A percentile compares a stretch with the other conserved stretches of the same genome.
phyloP scores from a whole-genome alignment of 2,888 invertebrate genomes.

The Microchrysa polita region DNA sequence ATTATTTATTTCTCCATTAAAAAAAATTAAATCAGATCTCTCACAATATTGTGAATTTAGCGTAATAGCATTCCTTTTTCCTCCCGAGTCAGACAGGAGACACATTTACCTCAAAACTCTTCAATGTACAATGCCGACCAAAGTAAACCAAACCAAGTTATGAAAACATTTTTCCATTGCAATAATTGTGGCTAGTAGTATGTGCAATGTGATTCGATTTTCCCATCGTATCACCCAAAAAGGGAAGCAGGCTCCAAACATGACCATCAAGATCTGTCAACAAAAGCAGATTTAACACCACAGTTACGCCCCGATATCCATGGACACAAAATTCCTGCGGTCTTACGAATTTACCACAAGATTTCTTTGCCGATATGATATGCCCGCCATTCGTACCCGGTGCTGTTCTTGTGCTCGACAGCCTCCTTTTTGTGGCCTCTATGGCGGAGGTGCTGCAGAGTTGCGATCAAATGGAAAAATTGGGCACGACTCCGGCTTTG shows the following conservation, averaged over 20 bases:
- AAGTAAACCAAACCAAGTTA: not conserved
- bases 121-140: not conserved
- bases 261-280: slow-evolving; percentile 17
- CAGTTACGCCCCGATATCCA: slow-evolving; percentile 29
- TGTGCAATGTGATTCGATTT: slow-evolving; percentile 27
- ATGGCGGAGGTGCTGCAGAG: not conserved
- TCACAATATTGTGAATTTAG: too few species aligned
- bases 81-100: too few species aligned
- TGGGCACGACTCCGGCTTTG: too few species aligned
- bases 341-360: slow-evolving; percentile 38
- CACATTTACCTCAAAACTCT: too few species aligned
- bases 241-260: slow-evolving; percentile 32
- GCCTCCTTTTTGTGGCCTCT: not conserved
- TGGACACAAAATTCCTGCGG: slow-evolving; percentile 37
- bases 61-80: too few species aligned
- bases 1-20: slow-evolving; percentile 7
- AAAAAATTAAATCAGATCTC: too few species aligned
- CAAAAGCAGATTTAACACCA: slow-evolving; percentile 38
- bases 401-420: slow-evolving; percentile 33
- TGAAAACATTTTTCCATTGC: slow-evolving; percentile 35
- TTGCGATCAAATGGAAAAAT: slow-evolving; percentile 10
- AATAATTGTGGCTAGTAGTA: too few species aligned
- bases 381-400: too few species aligned
- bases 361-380: slow-evolving; percentile 27
- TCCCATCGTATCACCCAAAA: slow-evolving; percentile 37